Evolutionary conservation across 2,113 vertebrate genomes (phyloP).

Genomic region (Bombycilla garrulus): DNA sequence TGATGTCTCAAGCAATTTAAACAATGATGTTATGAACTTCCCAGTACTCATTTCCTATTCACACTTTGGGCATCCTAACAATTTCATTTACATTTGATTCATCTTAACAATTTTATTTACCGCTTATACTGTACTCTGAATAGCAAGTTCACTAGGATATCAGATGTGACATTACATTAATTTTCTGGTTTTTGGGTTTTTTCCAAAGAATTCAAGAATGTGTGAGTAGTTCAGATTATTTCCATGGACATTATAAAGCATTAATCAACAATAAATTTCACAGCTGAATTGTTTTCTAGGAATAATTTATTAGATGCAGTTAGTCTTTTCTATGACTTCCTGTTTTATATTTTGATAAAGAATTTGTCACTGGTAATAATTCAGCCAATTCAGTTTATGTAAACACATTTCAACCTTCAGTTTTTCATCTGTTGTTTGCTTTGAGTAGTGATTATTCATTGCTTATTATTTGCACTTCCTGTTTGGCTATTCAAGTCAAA

Average conservation of each 20-base stretch:
- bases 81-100: neutral
- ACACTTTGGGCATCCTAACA: neutral
- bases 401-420: neutral
- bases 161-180: neutral
- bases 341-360: conserved; percentile 4
- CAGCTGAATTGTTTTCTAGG: neutral
- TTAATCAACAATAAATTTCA: neutral
- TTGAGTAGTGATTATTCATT: neutral
- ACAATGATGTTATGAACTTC: neutral
- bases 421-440: neutral
- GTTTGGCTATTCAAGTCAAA: neutral
- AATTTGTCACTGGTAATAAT: neutral
- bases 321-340: neutral
- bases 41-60: neutral
- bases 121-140: neutral
- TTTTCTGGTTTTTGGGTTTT: neutral
- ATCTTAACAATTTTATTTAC: neutral
- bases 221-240: neutral
- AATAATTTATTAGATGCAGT: neutral
- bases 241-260: neutral
- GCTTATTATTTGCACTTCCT: neutral
- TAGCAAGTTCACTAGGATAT: neutral
- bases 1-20: neutral
- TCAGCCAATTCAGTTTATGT: neutral
- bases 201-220: neutral